Evolutionary conservation across 2,888 invertebrate species (phyloP).

Genomic region (Drosophila aldrichi): DNA sequence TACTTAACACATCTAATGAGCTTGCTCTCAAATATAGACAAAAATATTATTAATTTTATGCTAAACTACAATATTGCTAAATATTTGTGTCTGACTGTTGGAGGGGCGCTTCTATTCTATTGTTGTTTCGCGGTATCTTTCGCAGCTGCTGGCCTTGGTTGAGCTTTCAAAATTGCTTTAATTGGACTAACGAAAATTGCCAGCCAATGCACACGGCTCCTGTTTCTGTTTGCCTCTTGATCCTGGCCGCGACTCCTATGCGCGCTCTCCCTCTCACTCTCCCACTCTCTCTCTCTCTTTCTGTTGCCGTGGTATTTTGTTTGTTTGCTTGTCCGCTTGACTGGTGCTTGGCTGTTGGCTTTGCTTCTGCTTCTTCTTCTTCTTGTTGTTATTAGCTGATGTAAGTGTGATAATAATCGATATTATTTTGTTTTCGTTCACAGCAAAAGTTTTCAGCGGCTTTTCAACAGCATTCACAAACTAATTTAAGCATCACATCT

Average conservation of each 20-base stretch:
- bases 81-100: not conserved
- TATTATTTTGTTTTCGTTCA: slow-evolving; percentile 75
- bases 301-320: slow-evolving; percentile 50
- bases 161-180: slow-evolving; percentile 75
- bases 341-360: slow-evolving; percentile 31
- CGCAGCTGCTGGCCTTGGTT: slow-evolving; percentile 44
- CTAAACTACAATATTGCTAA: slow-evolving; percentile 30
- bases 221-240: not conserved
- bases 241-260: not conserved
- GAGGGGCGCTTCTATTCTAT: not conserved
- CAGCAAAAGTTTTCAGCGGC: slow-evolving; percentile 67
- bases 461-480: slow-evolving; percentile 40
- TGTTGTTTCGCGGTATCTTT: slow-evolving; percentile 18
- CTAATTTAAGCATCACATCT: slow-evolving; percentile 8
- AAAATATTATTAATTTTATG: slow-evolving; percentile 63
- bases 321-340: slow-evolving; percentile 64
- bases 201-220: slow-evolving; percentile 8
- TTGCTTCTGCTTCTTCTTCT: too few species aligned
- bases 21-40: slow-evolving; percentile 34
- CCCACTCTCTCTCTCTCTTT: slow-evolving; percentile 7
- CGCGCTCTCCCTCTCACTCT: slow-evolving; percentile 14
- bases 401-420: slow-evolving; percentile 72
- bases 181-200: slow-evolving; percentile 69
- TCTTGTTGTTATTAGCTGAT: slow-evolving; percentile 11
- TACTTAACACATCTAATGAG: slow-evolving; percentile 70